Evolutionary conservation across 2,113 vertebrate species (phyloP).

Genomic region (Caretta caretta): DNA sequence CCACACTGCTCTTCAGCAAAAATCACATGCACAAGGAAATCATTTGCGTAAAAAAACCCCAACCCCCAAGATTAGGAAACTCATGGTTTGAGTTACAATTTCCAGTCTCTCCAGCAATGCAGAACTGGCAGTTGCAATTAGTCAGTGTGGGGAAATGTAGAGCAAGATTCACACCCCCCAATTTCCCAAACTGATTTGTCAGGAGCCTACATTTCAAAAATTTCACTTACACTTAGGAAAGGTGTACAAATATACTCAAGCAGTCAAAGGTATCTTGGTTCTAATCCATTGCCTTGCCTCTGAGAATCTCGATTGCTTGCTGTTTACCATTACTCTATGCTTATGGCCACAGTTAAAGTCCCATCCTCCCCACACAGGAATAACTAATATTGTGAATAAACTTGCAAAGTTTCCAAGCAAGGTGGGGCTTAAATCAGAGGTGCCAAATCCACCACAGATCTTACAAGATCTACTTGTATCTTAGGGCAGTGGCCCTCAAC

Average conservation of each 20-base stretch:
- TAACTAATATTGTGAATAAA: neutral
- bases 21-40: fast-evolving
- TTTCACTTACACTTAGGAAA: neutral
- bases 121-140: neutral
- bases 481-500: neutral
- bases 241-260: neutral
- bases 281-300: neutral
- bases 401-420: neutral
- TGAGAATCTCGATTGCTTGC: neutral
- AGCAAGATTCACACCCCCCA: neutral
- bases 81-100: neutral
- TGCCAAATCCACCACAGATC: neutral
- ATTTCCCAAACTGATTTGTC: neutral
- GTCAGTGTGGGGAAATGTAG: neutral
- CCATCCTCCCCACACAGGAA: neutral
- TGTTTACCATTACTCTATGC: neutral
- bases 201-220: neutral
- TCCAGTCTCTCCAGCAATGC: neutral
- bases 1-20: neutral
- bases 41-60: neutral
- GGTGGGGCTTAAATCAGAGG: neutral
- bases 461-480: neutral
- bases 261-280: neutral
- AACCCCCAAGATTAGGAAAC: neutral
- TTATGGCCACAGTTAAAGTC: neutral